Conservation (phyloP, 2,797 vertebrate genomes). For the Neosalanx taihuensis region DNA sequence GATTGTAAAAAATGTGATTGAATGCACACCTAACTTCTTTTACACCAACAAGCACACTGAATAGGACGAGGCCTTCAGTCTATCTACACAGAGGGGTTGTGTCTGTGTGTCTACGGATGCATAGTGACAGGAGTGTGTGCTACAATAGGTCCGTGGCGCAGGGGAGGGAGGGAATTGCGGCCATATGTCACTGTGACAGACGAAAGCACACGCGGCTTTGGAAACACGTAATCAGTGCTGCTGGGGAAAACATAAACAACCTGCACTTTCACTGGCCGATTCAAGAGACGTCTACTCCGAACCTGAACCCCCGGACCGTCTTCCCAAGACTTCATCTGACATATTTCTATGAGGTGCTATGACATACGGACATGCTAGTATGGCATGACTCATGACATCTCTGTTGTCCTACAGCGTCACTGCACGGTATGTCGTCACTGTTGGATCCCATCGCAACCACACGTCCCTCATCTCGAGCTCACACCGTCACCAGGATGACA, state of each 20-base stretch:
- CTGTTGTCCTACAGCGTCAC: slow-evolving; percentile 39
- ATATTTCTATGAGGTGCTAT: not conserved
- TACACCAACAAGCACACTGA: too few relatives aligned
- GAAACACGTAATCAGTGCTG: slow-evolving; percentile 13
- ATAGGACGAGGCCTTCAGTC: not conserved
- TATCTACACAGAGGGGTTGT: slow-evolving; percentile 25
- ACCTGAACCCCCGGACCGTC: slow-evolving; percentile 32
- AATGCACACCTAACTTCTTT: not conserved
- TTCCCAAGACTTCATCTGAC: slow-evolving; percentile 29
- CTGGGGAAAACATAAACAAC: slow-evolving; percentile 18
- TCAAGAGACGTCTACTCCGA: slow-evolving; percentile 19
- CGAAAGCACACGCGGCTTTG: slow-evolving; percentile 26
- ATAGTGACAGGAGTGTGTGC: slow-evolving; percentile 38
- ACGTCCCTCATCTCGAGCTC: slow-evolving; percentile 7
- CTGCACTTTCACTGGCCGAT: not conserved
- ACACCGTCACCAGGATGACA: slow-evolving; percentile 10
- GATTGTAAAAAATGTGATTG: not conserved
- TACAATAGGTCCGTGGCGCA: slow-evolving; percentile 24
- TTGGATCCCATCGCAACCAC: slow-evolving; percentile 2
- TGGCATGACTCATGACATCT: slow-evolving; percentile 7
- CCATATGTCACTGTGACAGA: slow-evolving; percentile 40
- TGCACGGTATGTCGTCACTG: not conserved
- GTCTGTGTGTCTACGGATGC: not conserved
- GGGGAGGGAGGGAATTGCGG: slow-evolving; percentile 37
- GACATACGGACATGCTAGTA: too few relatives aligned